Conservation (phyloP, 2,888 invertebrate species). For the Nephrotoma appendiculata region DNA sequence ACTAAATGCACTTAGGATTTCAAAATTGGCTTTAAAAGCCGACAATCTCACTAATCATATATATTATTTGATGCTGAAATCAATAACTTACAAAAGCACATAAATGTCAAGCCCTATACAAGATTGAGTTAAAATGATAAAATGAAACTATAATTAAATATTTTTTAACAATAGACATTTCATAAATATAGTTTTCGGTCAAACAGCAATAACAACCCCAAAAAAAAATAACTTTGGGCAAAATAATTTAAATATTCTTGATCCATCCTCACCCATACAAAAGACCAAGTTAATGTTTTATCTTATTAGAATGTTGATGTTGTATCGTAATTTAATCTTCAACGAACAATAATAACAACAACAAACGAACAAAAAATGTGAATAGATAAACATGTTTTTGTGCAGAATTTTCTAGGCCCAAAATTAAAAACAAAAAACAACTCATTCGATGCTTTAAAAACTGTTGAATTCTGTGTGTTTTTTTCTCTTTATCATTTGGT, state of each 20-base stretch:
- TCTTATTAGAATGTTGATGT: background rate
- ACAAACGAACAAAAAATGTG: background rate
- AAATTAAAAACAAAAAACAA: background rate
- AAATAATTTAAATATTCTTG: background rate
- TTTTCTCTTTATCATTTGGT: background rate
- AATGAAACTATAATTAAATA: background rate
- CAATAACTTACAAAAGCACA: no score
- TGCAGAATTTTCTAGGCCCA: background rate
- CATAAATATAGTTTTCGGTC: background rate
- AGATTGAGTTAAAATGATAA: no score
- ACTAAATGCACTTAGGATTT: no score
- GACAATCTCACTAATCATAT: no score
- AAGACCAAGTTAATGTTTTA: background rate
- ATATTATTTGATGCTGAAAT: no score
- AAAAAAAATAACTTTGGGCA: background rate
- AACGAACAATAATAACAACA: background rate
- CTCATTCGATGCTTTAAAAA: background rate
- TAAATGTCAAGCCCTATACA: no score
- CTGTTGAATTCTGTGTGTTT: background rate
- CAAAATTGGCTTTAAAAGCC: no score
- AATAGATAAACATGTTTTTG: background rate
- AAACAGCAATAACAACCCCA: background rate
- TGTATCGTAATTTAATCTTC: background rate
- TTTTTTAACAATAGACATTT: background rate
- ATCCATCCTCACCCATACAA: background rate